Percentiles rank a stretch among this genome's conserved stretches.
Evolutionary conservation across 2,888 invertebrate genomes (phyloP).

Genomic region (Netelia inedita): DNA sequence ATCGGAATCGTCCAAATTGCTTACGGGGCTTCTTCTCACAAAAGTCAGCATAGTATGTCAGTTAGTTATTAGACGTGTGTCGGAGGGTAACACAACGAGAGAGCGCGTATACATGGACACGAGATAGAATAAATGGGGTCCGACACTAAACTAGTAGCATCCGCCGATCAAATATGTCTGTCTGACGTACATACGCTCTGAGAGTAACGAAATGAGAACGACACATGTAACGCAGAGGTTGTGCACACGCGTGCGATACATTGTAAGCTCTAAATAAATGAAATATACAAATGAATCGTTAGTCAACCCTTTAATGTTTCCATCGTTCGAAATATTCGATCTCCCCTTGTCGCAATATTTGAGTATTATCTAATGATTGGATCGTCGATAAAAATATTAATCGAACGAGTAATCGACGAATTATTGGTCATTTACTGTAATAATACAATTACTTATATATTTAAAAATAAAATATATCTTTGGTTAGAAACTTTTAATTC

Average conservation of each 20-base stretch:
- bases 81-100: slow-evolving; percentile 29
- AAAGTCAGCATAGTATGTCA: slow-evolving; percentile 27
- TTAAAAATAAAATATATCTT: too few relatives aligned
- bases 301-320: neutral
- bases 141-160: slow-evolving; percentile 77
- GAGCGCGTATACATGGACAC: slow-evolving; percentile 25
- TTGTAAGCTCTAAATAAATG: neutral
- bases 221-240: slow-evolving; percentile 31
- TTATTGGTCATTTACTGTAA: too few relatives aligned
- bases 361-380: too few relatives aligned
- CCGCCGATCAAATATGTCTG: slow-evolving; percentile 79
- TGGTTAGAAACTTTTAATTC: too few relatives aligned
- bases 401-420: too few relatives aligned
- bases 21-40: neutral
- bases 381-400: too few relatives aligned
- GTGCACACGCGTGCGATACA: neutral
- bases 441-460: too few relatives aligned
- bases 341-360: too few relatives aligned
- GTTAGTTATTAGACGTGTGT: slow-evolving; percentile 14
- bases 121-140: slow-evolving; percentile 70
- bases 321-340: too few relatives aligned
- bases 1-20: slow-evolving; percentile 57
- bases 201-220: slow-evolving; percentile 58
- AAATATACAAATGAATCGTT: neutral
- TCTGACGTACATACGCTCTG: slow-evolving; percentile 58